Evolutionary conservation across 1,140 invertebrate genomes (phyloP), one percentile per base, ranked within the genome.

Genomic region (Saccostrea glomerata): DNA sequence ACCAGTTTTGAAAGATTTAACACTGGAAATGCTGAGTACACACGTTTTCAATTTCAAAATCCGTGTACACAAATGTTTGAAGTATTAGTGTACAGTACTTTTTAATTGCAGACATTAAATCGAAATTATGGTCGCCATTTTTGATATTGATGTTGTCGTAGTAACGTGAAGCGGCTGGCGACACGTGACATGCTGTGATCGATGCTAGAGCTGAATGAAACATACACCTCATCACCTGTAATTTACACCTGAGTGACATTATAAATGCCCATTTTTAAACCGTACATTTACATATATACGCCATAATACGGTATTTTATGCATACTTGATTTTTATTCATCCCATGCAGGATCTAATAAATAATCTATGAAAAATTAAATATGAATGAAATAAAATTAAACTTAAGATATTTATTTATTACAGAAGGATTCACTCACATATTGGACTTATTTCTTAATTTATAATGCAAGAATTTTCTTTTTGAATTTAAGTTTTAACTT

Each of bases 211-310:
- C 3, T 77, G 70, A 77, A 77, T 77, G 70, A 77, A 30, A 30
- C 70, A 30, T 77, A 77, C 70, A 77, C n/a, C n/a, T n/a, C n/a
- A n/a, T n/a, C n/a, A n/a, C 70, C 70, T 77, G 70, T 77, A 77
- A 77, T 77, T 77, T 77, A 13, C 70, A 77, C 70, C 70, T 77
- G 70, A 77, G 70, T 77, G 25, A 77, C 23, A 11, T 30, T 23
- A 30, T 13, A 5, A 25, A 36, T 30, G 30, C 15, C 11, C 25
- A 2, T 30, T 30, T 30, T 40, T 30, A 30, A 25, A 36, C 25
- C 12, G 0, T 30, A 13, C n/a, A 23, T 36, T 30, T 36, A 36
- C n/a, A n/a, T n/a, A n/a, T n/a, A n/a, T n/a, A n/a, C n/a, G n/a
- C 70, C 30, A 36, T 2, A 36, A 36, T 36, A 36, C 9, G 70